Base-by-base conservation (phyloP, 2,113 vertebrate genomes). In the Bubo blakistoni region DNA sequence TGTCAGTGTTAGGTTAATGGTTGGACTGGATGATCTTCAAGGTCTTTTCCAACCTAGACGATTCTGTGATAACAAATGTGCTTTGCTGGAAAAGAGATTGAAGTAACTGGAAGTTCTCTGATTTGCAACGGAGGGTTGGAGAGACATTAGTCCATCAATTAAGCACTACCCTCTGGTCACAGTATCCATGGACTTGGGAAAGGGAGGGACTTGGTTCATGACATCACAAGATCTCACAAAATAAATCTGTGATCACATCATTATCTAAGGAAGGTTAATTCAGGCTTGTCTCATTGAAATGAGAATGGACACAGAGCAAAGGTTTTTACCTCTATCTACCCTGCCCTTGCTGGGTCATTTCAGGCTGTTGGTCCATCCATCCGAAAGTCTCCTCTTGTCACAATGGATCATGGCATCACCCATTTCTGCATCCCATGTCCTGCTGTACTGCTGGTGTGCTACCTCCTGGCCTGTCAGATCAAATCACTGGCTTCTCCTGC, bases 391-490 rank as follows among this genome's bases (percentile, higher is more conserved):
- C 20, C 65, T 77, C 86, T 91, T 96, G 92, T 96, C 96, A 97
- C 86, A 94, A 24, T 10, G 70, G 77, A 96, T 97, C 91, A 88
- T 0, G 4, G 73, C 49, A 85, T 10, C 70, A 77, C 27, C 86
- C 6, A 13, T 71, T 84, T 76, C 81, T 92, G 81, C 73, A 89
- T 65, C 86, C 61, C 0, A 4, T 69, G 91, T 94, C 88, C 87
- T 95, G 92, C 72, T 91, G 86, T 34, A 42, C n/a, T 9, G 10
- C 94, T 82, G 89, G 49, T 94, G 74, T 69, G 89, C 46, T 97
- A 58, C 89, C 84, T 97, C 79, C 74, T 87, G 72, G 55, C 32
- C 78, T 91, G 95, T 94, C 96, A 92, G 74, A 97, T 96, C 95
- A 62, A 24, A 97, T 97, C 92, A 96, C 54, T 1, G 17, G 65